These are phyloP conservation scores for Chlorops oryzae DNA, from an alignment of 1,140 invertebrate species.

Conservation along the genomic window DNA sequence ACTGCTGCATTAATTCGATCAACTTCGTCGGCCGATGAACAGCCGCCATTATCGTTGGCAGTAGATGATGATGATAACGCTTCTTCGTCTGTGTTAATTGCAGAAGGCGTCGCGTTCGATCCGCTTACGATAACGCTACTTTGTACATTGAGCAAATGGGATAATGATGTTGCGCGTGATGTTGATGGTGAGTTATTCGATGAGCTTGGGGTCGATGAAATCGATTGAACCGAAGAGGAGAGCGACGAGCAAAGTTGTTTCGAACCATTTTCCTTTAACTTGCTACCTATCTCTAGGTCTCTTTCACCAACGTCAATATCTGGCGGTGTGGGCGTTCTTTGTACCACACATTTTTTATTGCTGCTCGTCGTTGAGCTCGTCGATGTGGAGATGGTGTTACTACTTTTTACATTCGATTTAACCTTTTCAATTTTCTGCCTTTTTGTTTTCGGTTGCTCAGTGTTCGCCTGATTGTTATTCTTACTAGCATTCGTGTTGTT, in stretches of 20 bases:
- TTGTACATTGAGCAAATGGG: conserved; percentile 31
- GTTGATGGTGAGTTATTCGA: conserved; percentile 37
- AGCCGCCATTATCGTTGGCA: conserved; percentile 1
- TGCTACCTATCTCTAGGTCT: conserved; percentile 27
- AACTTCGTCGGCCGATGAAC: conserved; percentile 34
- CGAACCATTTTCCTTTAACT: too few species aligned
- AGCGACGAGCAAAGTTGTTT: conserved; percentile 38
- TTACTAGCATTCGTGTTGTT: conserved; percentile 7
- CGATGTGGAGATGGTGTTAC: conserved; percentile 5
- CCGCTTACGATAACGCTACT: conserved; percentile 11
- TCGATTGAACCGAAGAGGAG: conserved; percentile 36
- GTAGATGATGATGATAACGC: neutral
- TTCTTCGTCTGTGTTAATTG: neutral
- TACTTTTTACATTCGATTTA: conserved; percentile 5
- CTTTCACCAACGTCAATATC: conserved; percentile 19
- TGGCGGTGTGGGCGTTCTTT: conserved; percentile 25
- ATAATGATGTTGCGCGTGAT: conserved; percentile 34
- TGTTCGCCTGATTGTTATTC: too few species aligned
- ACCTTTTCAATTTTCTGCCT: conserved; percentile 40
- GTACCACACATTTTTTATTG: too few species aligned
- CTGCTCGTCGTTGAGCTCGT: conserved; percentile 49
- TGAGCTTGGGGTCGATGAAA: conserved; percentile 30
- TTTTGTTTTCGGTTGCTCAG: conserved; percentile 42
- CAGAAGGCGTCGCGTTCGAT: neutral
- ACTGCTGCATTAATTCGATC: conserved; percentile 23